Conservation (phyloP, 2,797 vertebrate genomes). For the Rhabdophis nuchalis region DNA sequence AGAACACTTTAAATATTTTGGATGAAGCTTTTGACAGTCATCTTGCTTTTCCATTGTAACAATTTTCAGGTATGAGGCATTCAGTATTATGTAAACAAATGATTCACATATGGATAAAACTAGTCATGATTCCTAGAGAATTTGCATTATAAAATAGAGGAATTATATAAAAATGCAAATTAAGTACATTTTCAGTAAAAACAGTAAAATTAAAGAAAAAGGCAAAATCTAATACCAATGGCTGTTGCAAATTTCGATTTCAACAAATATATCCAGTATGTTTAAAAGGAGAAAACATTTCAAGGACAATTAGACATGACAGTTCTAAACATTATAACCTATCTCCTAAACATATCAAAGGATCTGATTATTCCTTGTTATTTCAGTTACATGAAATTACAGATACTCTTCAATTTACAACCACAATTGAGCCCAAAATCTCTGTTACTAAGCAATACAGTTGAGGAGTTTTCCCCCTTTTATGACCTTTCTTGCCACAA, state of each 20-base stretch:
- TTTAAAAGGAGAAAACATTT: not conserved
- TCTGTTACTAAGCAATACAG: not conserved
- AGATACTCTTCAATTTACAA: not conserved
- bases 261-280: not conserved
- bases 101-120: not conserved
- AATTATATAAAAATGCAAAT: not conserved
- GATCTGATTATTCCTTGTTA: not conserved
- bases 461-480: not conserved
- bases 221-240: not conserved
- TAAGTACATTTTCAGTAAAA: not conserved
- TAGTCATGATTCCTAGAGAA: not conserved
- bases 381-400: not conserved
- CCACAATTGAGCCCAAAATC: not conserved
- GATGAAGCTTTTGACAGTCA: not conserved
- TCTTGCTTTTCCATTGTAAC: not conserved
- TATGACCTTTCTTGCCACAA: not conserved
- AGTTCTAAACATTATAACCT: not conserved
- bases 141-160: not conserved
- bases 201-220: not conserved
- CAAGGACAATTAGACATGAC: not conserved
- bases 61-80: not conserved
- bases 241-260: not conserved
- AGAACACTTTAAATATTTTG: not conserved
- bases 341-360: not conserved
- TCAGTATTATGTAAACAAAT: not conserved